These are phyloP conservation scores for Tipula vernalis DNA, from an alignment of 2,888 invertebrate genomes.

Conservation along the genomic window DNA sequence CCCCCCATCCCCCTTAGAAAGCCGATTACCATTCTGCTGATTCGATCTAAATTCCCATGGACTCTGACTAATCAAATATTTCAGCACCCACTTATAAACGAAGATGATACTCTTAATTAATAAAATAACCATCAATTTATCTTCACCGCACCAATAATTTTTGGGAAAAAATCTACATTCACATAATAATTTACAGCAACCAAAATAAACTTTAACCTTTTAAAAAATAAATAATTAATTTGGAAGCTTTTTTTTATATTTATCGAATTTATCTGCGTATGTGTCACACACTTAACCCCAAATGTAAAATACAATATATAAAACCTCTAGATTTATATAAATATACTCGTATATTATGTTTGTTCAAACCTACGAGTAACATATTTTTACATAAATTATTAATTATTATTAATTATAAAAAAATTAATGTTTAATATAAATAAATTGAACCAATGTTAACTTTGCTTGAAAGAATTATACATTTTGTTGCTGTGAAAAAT, in stretches of 20 bases:
- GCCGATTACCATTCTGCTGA: too few species aligned
- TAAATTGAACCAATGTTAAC: not conserved
- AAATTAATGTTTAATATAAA: not conserved
- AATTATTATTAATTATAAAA: not conserved
- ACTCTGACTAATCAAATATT: too few species aligned
- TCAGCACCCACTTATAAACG: too few species aligned
- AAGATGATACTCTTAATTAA: too few species aligned
- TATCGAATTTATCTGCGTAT: not conserved
- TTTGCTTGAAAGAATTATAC: not conserved
- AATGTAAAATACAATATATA: not conserved
- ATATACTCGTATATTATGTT: not conserved
- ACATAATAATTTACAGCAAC: not conserved
- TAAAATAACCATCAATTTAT: too few species aligned
- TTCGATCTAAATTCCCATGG: too few species aligned
- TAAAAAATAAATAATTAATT: not conserved
- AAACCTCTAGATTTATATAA: not conserved
- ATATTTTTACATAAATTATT: not conserved
- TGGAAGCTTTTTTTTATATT: not conserved
- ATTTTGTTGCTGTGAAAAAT: not conserved
- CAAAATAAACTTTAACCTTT: not conserved
- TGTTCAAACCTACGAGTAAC: not conserved
- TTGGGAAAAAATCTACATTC: not conserved
- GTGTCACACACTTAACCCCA: not conserved
- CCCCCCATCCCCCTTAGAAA: too few species aligned
- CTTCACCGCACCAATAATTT: too few species aligned